Base-by-base conservation (phyloP, 2,113 vertebrate species). In the Melanocharis versteri region DNA sequence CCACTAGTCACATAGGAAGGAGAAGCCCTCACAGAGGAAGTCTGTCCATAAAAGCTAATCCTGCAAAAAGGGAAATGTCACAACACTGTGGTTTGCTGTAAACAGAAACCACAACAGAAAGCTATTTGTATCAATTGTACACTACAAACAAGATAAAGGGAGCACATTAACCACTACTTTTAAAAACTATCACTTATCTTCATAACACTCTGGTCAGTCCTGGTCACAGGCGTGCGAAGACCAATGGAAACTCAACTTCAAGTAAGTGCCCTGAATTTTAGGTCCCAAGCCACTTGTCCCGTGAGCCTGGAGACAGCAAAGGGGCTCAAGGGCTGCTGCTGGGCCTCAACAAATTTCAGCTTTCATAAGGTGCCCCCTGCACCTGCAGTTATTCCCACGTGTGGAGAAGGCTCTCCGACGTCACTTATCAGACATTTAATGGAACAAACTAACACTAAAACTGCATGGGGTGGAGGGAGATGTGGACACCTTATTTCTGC, bases 1-100 rank as follows among this genome's bases (percentile, higher is more conserved):
- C 86, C 95, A 89, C 94, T 92, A 96, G 95, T 73, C 86, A 91
- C 96, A 95, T 51, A 95, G 69, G 95, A 94, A 95, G 95, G 77
- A 96, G 93, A 19, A 73, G 87, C 89, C 91, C 91, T 95, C 96
- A 93, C 95, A 96, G 96, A 83, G 40, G 96, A 94, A 87, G 93
- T 95, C 91, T 97, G 96, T 92, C 94, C 96, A 93, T 96, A 95
- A 97, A 97, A 97, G 83, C 94, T 95, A 93, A 96, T 94, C 96
- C 94, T 97, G 95, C 64, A 96, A 95, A 94, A 94, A 91, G 35
- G 82, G 83, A 96, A 94, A 93, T 56, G 64, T 93, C 86, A 91
- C 45, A 86, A 86, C 24, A 16, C 10, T 90, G 82, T 94, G 90
- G 89, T 83, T 94, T 94, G 64, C 85, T 81, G 50, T 78, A 47